Percentiles rank a stretch among this genome's conserved stretches.
Evolutionary conservation across 2,113 vertebrate genomes (phyloP).

Genomic region (Cygnus buccinator): DNA sequence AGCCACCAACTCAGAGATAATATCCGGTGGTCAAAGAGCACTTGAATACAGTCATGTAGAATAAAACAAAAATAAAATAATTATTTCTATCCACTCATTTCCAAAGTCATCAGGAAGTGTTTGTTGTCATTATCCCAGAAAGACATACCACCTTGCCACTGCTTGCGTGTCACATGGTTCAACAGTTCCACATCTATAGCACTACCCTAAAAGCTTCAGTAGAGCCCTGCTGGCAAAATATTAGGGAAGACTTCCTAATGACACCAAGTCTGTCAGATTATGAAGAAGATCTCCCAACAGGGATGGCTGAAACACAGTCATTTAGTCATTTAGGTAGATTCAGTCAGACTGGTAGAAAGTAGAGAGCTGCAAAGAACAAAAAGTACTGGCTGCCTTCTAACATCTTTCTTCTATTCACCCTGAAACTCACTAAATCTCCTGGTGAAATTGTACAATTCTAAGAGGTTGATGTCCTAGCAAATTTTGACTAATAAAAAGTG

Average conservation of each 20-base stretch:
- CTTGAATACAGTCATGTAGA: rapidly evolving
- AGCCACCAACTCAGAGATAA: not conserved
- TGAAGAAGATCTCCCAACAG: not conserved
- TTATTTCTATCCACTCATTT: not conserved
- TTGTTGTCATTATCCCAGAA: not conserved
- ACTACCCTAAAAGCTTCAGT: not conserved
- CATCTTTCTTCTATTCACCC: not conserved
- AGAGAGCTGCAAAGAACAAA: not conserved
- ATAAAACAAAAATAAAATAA: not conserved
- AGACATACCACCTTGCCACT: not conserved
- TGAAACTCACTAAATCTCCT: not conserved
- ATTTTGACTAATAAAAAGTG: not conserved
- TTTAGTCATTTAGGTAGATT: not conserved
- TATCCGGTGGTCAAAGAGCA: not conserved
- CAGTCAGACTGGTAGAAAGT: not conserved
- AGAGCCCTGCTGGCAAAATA: not conserved
- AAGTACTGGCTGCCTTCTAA: not conserved
- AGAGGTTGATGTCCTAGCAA: not conserved
- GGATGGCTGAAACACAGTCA: not conserved
- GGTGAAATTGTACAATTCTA: not conserved
- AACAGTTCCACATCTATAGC: not conserved
- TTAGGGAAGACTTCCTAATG: not conserved
- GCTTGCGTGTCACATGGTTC: not conserved
- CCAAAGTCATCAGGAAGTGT: not conserved
- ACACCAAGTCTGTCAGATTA: not conserved